Evolutionary conservation across 2,888 invertebrate species (phyloP).

Genomic region (Meteorus colon): DNA sequence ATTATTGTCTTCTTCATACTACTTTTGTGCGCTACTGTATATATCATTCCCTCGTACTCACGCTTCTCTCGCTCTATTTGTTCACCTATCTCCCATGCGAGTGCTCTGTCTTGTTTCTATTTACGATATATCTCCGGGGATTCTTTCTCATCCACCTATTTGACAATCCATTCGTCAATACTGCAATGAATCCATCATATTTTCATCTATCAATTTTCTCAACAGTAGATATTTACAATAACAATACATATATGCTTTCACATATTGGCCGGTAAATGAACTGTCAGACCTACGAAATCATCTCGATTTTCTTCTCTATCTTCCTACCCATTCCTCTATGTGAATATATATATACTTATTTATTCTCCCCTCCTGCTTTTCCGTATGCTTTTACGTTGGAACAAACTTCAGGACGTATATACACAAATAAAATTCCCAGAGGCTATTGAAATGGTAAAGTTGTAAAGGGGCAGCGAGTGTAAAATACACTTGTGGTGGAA

Average conservation of each 20-base stretch:
- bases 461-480: not conserved
- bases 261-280: not conserved
- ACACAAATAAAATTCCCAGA: not conserved
- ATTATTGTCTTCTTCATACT: no score
- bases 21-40: not conserved
- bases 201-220: slow-evolving; percentile 2
- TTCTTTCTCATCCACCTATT: slow-evolving; percentile 13
- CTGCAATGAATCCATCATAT: slow-evolving; percentile 5
- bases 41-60: not conserved
- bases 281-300: not conserved
- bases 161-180: slow-evolving; percentile 9
- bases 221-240: not conserved
- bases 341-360: not conserved
- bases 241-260: not conserved
- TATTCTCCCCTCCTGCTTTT: no score
- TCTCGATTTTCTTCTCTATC: not conserved
- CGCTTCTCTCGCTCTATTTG: not conserved
- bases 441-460: not conserved
- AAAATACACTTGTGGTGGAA: slow-evolving; percentile 3
- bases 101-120: slow-evolving; percentile 24
- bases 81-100: slow-evolving; percentile 24
- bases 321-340: not conserved
- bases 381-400: no score
- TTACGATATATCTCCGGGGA: slow-evolving; percentile 9
- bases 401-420: not conserved